Percentiles rank a stretch among this genome's conserved stretches.
phyloP scores from a whole-genome alignment of 2,888 invertebrate genomes.

The Drosophila algonquin region DNA sequence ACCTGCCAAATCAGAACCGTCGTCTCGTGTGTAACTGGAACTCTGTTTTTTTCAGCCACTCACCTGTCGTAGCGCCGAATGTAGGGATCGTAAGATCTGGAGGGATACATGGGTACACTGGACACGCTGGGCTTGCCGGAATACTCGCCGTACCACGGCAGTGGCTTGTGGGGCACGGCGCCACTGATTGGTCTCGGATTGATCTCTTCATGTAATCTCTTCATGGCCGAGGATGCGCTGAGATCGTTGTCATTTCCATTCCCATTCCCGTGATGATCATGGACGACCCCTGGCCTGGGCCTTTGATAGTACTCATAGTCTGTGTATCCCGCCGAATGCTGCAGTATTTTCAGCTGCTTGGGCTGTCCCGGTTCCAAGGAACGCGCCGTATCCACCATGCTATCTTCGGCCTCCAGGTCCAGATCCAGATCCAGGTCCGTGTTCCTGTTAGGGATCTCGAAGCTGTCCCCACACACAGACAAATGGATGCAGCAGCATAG shows the following conservation, averaged over 20 bases:
- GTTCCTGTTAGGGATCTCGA: slow-evolving; percentile 8
- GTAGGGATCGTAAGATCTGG: slow-evolving; percentile 82
- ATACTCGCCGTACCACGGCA: slow-evolving; percentile 62
- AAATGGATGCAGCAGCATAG: slow-evolving; percentile 7
- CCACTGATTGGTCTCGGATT: slow-evolving; percentile 26
- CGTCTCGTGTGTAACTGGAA: too few relatives aligned
- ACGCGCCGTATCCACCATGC: slow-evolving; percentile 55
- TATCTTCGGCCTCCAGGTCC: slow-evolving; percentile 58
- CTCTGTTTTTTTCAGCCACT: slow-evolving; percentile 12
- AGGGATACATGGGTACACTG: slow-evolving; percentile 80
- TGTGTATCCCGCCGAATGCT: slow-evolving; percentile 82
- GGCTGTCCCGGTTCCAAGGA: slow-evolving; percentile 48
- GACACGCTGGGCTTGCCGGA: slow-evolving; percentile 41
- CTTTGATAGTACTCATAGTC: slow-evolving; percentile 85
- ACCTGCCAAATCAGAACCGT: slow-evolving; percentile 58
- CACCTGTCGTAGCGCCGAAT: slow-evolving; percentile 83
- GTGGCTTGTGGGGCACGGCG: slow-evolving; percentile 41
- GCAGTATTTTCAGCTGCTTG: slow-evolving; percentile 63
- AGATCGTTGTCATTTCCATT: slow-evolving; percentile 50
- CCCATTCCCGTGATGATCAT: slow-evolving; percentile 71
- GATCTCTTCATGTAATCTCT: slow-evolving; percentile 4
- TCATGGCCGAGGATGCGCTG: slow-evolving; percentile 27
- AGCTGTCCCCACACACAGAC: neutral
- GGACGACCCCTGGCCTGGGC: slow-evolving; percentile 79
- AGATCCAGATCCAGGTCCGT: slow-evolving; percentile 22